Percentiles rank a stretch among this genome's conserved stretches.
phyloP scores from a whole-genome alignment of 2,113 vertebrate genomes.

The Otus sunia region DNA sequence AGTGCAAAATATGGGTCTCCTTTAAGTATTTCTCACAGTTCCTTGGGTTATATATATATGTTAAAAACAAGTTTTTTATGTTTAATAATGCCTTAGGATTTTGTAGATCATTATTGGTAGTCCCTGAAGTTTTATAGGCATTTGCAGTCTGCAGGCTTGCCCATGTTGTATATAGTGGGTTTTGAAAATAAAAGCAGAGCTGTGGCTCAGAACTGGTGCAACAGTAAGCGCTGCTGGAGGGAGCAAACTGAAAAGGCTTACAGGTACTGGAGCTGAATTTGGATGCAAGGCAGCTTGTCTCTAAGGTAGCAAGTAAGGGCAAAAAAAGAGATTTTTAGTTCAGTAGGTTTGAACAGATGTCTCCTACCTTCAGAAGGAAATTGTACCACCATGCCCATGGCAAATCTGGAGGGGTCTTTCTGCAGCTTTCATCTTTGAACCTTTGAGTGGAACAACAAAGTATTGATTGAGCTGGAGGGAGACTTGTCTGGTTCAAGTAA shows the following conservation, averaged over 20 bases:
- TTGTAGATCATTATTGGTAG: not conserved
- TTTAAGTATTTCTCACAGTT: not conserved
- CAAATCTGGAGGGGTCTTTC: not conserved
- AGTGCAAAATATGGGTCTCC: not conserved
- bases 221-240: not conserved
- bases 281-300: not conserved
- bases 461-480: not conserved
- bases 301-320: not conserved
- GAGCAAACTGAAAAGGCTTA: not conserved
- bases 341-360: not conserved
- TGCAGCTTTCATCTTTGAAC: not conserved
- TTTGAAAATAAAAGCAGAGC: not conserved
- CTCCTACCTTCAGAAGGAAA: not conserved
- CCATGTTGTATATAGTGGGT: not conserved
- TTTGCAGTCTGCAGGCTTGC: not conserved
- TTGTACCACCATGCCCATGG: fast-evolving
- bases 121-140: not conserved
- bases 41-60: not conserved
- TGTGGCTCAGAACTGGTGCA: not conserved
- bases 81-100: not conserved
- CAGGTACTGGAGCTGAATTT: not conserved
- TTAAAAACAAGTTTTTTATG: not conserved
- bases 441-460: not conserved
- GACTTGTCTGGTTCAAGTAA: not conserved
- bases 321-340: not conserved